Conservation (phyloP, 2,888 invertebrate species). For the Pristionchus exspectatus region DNA sequence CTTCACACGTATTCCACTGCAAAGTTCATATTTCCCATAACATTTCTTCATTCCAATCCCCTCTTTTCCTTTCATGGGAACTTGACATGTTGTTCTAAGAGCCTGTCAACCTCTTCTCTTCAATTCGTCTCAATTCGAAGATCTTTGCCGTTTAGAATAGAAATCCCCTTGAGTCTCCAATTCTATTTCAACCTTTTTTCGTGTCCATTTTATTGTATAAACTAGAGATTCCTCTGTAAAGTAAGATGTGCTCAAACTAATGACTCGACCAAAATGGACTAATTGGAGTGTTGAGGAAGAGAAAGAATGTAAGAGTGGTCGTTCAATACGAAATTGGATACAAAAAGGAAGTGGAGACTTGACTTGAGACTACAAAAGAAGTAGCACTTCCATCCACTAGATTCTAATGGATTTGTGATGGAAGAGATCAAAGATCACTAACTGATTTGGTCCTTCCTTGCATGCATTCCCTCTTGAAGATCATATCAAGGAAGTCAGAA, state of each 20-base stretch:
- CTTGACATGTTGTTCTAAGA: slow-evolving; percentile 13
- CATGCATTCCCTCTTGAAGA: slow-evolving; percentile 18
- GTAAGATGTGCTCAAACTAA: not conserved
- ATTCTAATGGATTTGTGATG: not conserved
- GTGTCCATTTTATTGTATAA: not conserved
- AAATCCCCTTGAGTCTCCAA: not conserved
- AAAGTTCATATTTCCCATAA: not conserved
- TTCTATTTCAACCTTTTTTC: not conserved
- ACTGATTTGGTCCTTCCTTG: slow-evolving; percentile 7
- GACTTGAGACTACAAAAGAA: not conserved
- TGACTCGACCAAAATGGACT: not conserved
- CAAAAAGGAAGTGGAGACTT: not conserved
- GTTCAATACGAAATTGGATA: not conserved
- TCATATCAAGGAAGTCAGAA: slow-evolving; percentile 6
- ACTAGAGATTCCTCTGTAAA: not conserved
- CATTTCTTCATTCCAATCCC: slow-evolving; percentile 15
- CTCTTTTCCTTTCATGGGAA: not conserved
- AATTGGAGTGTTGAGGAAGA: not conserved
- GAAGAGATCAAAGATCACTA: slow-evolving; percentile 2
- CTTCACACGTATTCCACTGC: slow-evolving; percentile 65
- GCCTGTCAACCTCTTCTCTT: not conserved
- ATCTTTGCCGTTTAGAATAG: not conserved
- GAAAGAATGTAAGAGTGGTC: not conserved
- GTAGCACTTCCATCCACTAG: not conserved
- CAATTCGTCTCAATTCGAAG: not conserved